phyloP scores from a whole-genome alignment of 2,888 invertebrate genomes.

The Ormyrus pomaceus region DNA sequence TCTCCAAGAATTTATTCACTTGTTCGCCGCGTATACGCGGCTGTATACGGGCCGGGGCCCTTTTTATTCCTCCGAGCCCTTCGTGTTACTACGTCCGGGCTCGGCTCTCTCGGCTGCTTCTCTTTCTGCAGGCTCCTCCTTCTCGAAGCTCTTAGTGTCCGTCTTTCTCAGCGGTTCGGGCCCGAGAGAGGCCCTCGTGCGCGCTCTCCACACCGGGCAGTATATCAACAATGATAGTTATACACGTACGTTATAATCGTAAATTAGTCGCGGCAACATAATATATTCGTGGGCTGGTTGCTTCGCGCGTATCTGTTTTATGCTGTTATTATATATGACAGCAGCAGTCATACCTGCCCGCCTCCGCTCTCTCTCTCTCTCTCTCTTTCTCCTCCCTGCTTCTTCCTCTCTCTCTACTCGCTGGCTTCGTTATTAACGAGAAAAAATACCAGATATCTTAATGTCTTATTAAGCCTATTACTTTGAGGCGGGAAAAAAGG shows the following conservation, averaged over 20 bases:
- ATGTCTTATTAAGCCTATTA: slow-evolving; percentile 59
- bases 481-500: slow-evolving; percentile 46
- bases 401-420: neutral
- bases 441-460: slow-evolving; percentile 57
- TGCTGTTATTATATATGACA: slow-evolving; percentile 76
- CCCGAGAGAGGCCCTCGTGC: neutral
- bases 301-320: slow-evolving; percentile 75
- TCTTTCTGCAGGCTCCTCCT: neutral
- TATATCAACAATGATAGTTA: slow-evolving; percentile 76
- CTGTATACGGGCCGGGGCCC: slow-evolving; percentile 15
- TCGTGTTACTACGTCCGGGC: slow-evolving; percentile 8
- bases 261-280: slow-evolving; percentile 76
- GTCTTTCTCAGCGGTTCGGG: neutral
- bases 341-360: slow-evolving; percentile 73
- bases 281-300: slow-evolving; percentile 74
- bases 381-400: neutral
- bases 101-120: slow-evolving; percentile 23
- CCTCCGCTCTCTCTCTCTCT: slow-evolving; percentile 57
- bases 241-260: slow-evolving; percentile 76
- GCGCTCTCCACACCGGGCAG: slow-evolving; percentile 62
- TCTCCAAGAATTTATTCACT: slow-evolving; percentile 43
- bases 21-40: slow-evolving; percentile 41
- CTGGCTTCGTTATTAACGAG: slow-evolving; percentile 53
- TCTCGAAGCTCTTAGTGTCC: neutral
- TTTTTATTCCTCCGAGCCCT: slow-evolving; percentile 12